Percentiles rank a stretch among this genome's conserved stretches.
Evolutionary conservation across 2,113 vertebrate genomes (phyloP).

Genomic region (Pyrgilauda ruficollis): DNA sequence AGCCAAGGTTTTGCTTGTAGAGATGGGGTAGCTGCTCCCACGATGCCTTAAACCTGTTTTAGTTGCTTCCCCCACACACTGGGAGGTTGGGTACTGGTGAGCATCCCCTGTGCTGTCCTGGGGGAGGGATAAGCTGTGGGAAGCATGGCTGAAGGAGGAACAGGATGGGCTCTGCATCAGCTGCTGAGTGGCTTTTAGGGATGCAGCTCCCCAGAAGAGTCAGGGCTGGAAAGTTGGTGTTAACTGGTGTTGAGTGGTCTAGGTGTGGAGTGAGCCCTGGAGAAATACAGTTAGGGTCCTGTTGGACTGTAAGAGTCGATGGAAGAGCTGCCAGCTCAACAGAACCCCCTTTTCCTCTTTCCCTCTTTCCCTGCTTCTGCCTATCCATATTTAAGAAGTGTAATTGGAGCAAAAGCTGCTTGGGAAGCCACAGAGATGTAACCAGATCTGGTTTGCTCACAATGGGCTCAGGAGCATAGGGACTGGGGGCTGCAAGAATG

Average conservation of each 20-base stretch:
- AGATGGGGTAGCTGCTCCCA: background rate
- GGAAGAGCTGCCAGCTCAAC: background rate
- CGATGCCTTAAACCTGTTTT: background rate
- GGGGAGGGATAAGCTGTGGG: background rate
- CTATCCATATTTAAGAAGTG: background rate
- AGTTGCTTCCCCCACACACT: background rate
- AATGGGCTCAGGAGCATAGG: background rate
- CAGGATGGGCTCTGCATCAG: background rate
- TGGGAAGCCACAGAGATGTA: background rate
- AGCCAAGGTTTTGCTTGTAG: background rate
- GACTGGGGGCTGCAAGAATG: background rate
- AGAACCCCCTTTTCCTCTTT: background rate
- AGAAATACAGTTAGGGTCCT: background rate
- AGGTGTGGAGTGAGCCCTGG: background rate
- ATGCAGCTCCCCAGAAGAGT: background rate
- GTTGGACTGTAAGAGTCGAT: background rate
- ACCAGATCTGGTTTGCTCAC: background rate
- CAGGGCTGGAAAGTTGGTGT: background rate
- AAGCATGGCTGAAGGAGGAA: background rate
- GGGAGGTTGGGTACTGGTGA: accelerated
- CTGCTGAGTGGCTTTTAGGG: background rate
- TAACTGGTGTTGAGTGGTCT: background rate
- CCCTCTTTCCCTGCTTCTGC: background rate
- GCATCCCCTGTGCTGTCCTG: background rate
- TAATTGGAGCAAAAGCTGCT: background rate